Base-by-base conservation (phyloP, 2,797 vertebrate species). In the Diplodus sargus region DNA sequence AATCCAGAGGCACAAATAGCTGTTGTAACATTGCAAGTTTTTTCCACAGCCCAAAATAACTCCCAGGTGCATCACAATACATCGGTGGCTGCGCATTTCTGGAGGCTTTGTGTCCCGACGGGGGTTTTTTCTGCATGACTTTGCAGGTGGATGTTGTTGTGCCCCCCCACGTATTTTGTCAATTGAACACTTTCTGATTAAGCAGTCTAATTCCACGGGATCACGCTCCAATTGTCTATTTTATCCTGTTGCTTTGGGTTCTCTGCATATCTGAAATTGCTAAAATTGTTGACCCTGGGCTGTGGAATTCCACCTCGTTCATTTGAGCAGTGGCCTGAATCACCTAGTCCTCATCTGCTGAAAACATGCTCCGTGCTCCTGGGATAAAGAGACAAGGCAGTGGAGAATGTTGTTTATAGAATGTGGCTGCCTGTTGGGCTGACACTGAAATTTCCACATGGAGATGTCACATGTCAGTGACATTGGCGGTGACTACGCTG, bases 181-280 rank as follows among this genome's bases (percentile, higher is more conserved):
- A 91, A 89, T 90, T 87, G 86, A 93, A 94, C 92, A 75, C 84
- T 88, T 93, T 92, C 90, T 79, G 85, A 94, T 93, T 89, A 90
- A 91, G 89, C 91, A 85, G 85, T 75, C 87, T 93, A 93, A 94
- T 93, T 91, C 91, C 84, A 82, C 8, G 20, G 94, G 93, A 89
- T 95, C 90, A 91, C 23, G 70, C 74, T 79, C 76, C 88, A 73
- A 95, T 96, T 96, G 94, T 96, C 90, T 71, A 23, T 89, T 61
- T 94, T 85, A 94, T 95, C 93, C 94, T 42, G 3, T 87, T 72
- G 89, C 90, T 93, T 92, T 92, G 81, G 79, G 65, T 82, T 83
- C 87, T 84, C 86, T 45, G 92, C 95, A 93, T 96, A 90, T 93
- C 91, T 95, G 89, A 91, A 94, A 95, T 96, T 87, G 85, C 89